Percentiles rank a stretch among this genome's conserved stretches.
phyloP scores from a whole-genome alignment of 2,113 vertebrate genomes.

The Myrmecophaga tridactyla region DNA sequence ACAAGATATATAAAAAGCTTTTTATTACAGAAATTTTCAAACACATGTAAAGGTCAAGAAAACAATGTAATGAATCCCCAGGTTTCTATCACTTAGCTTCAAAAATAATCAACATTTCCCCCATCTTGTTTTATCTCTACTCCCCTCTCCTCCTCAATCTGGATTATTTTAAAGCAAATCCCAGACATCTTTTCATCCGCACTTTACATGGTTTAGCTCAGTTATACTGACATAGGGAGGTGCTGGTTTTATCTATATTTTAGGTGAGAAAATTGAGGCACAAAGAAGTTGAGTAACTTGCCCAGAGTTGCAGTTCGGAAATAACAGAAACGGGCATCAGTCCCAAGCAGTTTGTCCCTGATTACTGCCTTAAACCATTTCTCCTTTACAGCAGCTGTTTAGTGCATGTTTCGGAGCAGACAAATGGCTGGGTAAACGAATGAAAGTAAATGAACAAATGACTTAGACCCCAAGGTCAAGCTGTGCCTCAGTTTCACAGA shows the following conservation, averaged over 20 bases:
- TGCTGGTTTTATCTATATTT: background rate
- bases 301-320: background rate
- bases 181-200: background rate
- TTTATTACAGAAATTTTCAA: background rate
- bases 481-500: background rate
- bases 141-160: background rate
- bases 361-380: accelerated
- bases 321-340: background rate
- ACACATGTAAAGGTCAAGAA: background rate
- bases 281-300: background rate
- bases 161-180: background rate
- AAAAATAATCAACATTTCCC: background rate
- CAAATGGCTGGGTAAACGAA: background rate
- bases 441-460: background rate
- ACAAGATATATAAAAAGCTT: background rate
- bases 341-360: background rate
- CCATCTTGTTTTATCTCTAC: background rate
- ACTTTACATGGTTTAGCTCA: background rate
- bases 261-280: background rate
- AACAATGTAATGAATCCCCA: background rate
- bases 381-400: background rate
- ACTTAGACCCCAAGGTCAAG: background rate
- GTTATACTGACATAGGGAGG: background rate
- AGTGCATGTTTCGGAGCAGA: background rate
- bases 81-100: background rate